Conservation (phyloP, 1,140 invertebrate genomes). For the Drosophila trapezifrons region DNA sequence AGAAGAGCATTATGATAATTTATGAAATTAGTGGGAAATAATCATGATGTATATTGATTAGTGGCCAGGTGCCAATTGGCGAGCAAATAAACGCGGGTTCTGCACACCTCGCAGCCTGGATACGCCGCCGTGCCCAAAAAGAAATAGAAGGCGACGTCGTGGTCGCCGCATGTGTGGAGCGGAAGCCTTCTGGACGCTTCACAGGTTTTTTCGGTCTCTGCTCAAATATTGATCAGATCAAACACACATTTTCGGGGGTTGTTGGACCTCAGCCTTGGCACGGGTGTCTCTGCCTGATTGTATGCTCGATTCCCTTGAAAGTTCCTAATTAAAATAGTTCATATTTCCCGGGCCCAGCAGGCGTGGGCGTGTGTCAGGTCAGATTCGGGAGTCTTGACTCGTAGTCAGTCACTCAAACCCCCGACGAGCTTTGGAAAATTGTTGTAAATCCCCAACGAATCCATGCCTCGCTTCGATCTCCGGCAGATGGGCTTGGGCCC, state of each 20-base stretch:
- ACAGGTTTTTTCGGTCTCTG: slow-evolving; percentile 20
- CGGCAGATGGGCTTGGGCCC: slow-evolving; percentile 19
- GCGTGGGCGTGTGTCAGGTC: slow-evolving; percentile 7
- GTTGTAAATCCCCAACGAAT: not conserved
- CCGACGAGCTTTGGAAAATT: not conserved
- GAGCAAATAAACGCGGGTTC: slow-evolving; percentile 66
- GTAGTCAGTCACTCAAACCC: not conserved
- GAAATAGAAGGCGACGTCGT: slow-evolving; percentile 1
- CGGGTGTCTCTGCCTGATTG: not conserved
- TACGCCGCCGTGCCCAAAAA: slow-evolving; percentile 29
- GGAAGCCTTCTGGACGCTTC: slow-evolving; percentile 44
- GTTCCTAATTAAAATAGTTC: slow-evolving; percentile 65
- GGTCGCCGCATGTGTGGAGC: slow-evolving; percentile 29
- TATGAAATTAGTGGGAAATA: slow-evolving; percentile 79
- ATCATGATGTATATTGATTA: slow-evolving; percentile 81
- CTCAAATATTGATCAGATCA: slow-evolving; percentile 42
- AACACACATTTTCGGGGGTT: slow-evolving; percentile 30
- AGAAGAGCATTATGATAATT: slow-evolving; percentile 64
- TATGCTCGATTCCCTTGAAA: slow-evolving; percentile 62
- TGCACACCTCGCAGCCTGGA: slow-evolving; percentile 49
- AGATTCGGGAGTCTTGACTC: not conserved
- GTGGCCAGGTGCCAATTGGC: slow-evolving; percentile 64
- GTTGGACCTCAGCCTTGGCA: slow-evolving; percentile 36
- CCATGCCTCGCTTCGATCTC: slow-evolving; percentile 20
- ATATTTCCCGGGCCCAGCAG: slow-evolving; percentile 10